Conservation (phyloP, 2,888 invertebrate species). For the Aphodius granarius region DNA sequence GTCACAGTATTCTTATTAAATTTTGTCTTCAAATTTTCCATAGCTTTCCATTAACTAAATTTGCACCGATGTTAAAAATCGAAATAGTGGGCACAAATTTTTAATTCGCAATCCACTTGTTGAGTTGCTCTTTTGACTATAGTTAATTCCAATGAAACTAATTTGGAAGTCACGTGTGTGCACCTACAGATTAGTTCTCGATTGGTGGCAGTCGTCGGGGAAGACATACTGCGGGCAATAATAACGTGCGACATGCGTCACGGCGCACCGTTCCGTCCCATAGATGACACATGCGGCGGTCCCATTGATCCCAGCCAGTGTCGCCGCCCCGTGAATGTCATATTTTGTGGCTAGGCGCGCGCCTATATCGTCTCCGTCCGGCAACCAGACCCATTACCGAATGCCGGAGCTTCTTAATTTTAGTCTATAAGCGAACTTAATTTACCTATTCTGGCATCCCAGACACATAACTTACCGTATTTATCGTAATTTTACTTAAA, state of each 20-base stretch:
- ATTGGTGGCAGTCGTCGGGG: constrained; percentile 44
- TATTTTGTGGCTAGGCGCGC: constrained; percentile 10
- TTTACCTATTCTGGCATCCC: background rate
- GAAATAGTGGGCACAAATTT: too few relatives aligned
- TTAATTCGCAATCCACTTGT: too few relatives aligned
- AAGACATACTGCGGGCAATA: constrained; percentile 24
- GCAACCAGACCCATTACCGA: background rate
- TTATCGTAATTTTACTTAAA: background rate
- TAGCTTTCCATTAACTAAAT: too few relatives aligned
- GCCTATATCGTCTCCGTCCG: background rate
- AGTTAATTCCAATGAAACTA: too few relatives aligned
- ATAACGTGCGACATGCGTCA: constrained; percentile 51
- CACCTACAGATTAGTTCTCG: background rate
- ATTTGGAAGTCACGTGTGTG: background rate
- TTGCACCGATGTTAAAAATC: too few relatives aligned
- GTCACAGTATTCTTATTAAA: too few relatives aligned
- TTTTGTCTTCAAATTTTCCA: too few relatives aligned
- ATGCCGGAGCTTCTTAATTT: background rate
- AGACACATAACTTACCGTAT: background rate
- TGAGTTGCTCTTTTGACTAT: too few relatives aligned
- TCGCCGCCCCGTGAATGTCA: constrained; percentile 21
- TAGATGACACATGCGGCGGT: constrained; percentile 51
- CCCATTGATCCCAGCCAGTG: constrained; percentile 39
- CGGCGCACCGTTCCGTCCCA: constrained; percentile 52
- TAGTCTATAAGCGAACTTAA: background rate